These are phyloP conservation scores for Arnoldichthys spilopterus DNA, from an alignment of 2,797 vertebrate species.

Conservation along the genomic window DNA sequence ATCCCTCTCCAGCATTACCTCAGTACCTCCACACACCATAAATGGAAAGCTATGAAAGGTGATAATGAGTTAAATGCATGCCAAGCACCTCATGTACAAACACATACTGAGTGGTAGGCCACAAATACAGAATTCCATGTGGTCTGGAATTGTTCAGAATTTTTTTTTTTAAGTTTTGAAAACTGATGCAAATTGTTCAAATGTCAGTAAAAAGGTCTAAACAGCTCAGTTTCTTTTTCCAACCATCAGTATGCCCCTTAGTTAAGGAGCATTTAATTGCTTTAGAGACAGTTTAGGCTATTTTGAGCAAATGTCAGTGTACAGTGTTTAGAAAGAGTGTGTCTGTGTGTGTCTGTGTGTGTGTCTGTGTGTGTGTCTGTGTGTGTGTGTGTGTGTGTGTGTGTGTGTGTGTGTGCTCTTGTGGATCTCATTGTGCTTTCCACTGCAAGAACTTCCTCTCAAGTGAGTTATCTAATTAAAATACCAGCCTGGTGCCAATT, in stretches of 20 bases:
- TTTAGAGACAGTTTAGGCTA: neutral
- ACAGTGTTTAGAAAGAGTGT: neutral
- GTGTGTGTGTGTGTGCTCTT: neutral
- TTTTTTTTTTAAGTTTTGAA: neutral
- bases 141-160: neutral
- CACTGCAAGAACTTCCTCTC: slow-evolving; percentile 13
- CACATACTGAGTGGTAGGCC: neutral
- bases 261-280: neutral
- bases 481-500: slow-evolving; percentile 36
- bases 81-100: neutral
- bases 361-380: too few species aligned
- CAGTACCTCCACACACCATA: neutral
- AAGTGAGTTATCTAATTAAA: slow-evolving; percentile 39
- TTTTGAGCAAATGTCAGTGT: slow-evolving; percentile 6
- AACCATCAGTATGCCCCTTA: neutral
- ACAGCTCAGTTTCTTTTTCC: neutral
- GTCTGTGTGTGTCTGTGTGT: neutral
- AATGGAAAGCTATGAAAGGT: neutral
- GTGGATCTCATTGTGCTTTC: slow-evolving; percentile 25
- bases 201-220: neutral
- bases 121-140: neutral
- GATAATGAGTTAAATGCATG: slow-evolving; percentile 33
- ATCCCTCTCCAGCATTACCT: neutral
- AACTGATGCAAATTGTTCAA: neutral
- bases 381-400: neutral